These are phyloP conservation scores for Rhagophthalmus giganteus DNA, from an alignment of 2,888 invertebrate genomes.

Conservation along the genomic window DNA sequence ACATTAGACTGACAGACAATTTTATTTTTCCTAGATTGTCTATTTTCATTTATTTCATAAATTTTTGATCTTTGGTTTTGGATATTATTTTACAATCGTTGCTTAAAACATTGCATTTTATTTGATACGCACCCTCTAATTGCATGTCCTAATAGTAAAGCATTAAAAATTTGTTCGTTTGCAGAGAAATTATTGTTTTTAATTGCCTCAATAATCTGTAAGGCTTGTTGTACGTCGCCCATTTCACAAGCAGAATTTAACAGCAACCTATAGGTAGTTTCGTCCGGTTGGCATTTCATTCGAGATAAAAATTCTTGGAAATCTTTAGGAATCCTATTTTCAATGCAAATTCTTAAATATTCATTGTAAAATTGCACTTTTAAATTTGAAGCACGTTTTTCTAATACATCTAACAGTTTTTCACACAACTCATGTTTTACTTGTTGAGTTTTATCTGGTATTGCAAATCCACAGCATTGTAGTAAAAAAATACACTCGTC, in stretches of 20 bases:
- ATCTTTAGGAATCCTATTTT: slow-evolving; percentile 58
- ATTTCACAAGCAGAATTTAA: slow-evolving; percentile 60
- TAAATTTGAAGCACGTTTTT: slow-evolving; percentile 54
- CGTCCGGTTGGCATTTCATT: slow-evolving; percentile 58
- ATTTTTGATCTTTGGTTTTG: too few species aligned
- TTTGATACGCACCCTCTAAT: slow-evolving; percentile 57
- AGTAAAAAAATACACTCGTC: slow-evolving; percentile 59
- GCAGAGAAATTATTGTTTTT: slow-evolving; percentile 59
- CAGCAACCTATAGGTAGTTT: slow-evolving; percentile 61
- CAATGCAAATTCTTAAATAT: slow-evolving; percentile 62
- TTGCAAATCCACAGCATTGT: slow-evolving; percentile 60
- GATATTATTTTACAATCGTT: too few species aligned
- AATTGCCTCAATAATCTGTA: slow-evolving; percentile 64
- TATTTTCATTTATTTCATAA: too few species aligned
- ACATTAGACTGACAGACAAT: too few species aligned
- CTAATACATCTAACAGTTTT: slow-evolving; percentile 60
- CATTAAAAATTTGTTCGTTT: slow-evolving; percentile 63
- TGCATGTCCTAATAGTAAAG: slow-evolving; percentile 64
- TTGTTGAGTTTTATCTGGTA: slow-evolving; percentile 58
- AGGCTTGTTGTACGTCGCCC: slow-evolving; percentile 62
- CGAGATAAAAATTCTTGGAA: slow-evolving; percentile 56
- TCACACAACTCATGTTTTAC: slow-evolving; percentile 58
- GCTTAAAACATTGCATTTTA: too few species aligned
- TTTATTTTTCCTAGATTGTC: too few species aligned
- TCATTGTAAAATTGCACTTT: slow-evolving; percentile 61